Conservation (phyloP, 2,888 invertebrate species). For the Calliphora vomitoria region DNA sequence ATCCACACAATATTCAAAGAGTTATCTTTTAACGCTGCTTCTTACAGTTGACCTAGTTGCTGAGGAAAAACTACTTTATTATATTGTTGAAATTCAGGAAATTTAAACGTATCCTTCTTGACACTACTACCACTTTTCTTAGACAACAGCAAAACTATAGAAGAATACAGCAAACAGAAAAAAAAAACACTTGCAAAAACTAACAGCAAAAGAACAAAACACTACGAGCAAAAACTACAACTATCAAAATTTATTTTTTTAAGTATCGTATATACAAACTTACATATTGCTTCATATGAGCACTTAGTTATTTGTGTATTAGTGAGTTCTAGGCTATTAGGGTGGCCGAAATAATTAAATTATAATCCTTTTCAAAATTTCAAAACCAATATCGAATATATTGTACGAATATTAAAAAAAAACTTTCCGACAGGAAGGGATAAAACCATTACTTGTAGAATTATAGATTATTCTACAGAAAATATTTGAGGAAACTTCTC, state of each 20-base stretch:
- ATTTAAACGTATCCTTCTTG: conserved; percentile 72
- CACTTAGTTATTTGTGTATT: conserved; percentile 9
- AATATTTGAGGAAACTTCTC: no score
- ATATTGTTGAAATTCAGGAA: conserved; percentile 69
- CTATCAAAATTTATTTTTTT: conserved; percentile 28
- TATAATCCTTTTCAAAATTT: not conserved
- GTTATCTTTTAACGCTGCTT: conserved; percentile 54
- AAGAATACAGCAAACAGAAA: not conserved
- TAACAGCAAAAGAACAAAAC: conserved; percentile 7
- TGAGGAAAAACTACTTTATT: conserved; percentile 65
- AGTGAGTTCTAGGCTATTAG: not conserved
- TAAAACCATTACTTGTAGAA: no score
- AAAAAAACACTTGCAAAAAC: conserved; percentile 2
- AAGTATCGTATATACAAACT: not conserved
- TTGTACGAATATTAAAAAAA: no score
- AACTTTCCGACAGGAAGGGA: no score
- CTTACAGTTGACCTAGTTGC: conserved; percentile 69
- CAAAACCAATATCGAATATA: no score
- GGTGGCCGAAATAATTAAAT: conserved; percentile 1
- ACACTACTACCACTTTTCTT: conserved; percentile 58
- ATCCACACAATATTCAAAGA: conserved; percentile 47
- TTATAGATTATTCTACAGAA: no score
- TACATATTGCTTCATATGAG: conserved; percentile 24
- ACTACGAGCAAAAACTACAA: conserved; percentile 28
- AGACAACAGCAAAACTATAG: conserved; percentile 23